phyloP scores from a whole-genome alignment of 2,797 vertebrate genomes.

The Leuciscus waleckii region DNA sequence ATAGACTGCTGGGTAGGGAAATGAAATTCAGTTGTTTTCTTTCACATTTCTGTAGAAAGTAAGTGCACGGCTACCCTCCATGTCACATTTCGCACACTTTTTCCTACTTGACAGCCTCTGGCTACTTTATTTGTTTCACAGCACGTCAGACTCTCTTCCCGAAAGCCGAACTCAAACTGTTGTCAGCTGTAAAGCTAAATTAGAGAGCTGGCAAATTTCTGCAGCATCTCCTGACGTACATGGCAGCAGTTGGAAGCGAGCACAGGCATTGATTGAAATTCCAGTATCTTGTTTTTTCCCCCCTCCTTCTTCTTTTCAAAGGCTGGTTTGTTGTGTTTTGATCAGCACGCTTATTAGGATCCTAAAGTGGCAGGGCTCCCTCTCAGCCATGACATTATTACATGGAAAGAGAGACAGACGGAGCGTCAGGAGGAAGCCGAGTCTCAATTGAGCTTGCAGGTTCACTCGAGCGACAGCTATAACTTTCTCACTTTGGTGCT shows the following conservation, averaged over 20 bases:
- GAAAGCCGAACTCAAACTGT: conserved; percentile 70
- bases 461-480: background rate
- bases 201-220: conserved; percentile 65
- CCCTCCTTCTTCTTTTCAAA: background rate
- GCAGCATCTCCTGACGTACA: conserved; percentile 53
- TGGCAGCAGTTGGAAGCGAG: conserved; percentile 35
- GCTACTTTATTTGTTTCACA: conserved; percentile 74
- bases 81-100: conserved; percentile 25
- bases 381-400: conserved; percentile 56
- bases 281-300: conserved; percentile 53
- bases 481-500: conserved; percentile 17
- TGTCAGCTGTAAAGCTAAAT: conserved; percentile 73
- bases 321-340: conserved; percentile 64
- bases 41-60: conserved; percentile 10
- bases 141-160: conserved; percentile 66
- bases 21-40: conserved; percentile 7
- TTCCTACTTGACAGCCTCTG: conserved; percentile 58
- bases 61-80: background rate
- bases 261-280: conserved; percentile 68
- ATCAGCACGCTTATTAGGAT: conserved; percentile 69
- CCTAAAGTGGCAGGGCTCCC: conserved; percentile 56
- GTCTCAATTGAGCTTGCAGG: conserved; percentile 5
- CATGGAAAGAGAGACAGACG: conserved; percentile 46
- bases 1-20: background rate
- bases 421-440: conserved; percentile 27